phyloP scores from a whole-genome alignment of 2,113 vertebrate genomes.

The Gadus chalcogrammus region DNA sequence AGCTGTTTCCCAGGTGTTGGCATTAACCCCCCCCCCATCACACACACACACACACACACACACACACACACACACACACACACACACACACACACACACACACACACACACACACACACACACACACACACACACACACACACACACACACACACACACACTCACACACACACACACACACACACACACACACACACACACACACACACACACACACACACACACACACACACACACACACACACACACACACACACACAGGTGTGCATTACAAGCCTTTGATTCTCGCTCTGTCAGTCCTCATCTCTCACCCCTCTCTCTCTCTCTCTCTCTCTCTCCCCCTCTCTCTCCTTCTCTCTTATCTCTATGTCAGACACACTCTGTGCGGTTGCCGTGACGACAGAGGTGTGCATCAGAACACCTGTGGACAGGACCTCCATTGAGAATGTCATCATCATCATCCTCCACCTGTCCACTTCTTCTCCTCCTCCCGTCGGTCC shows the following conservation, averaged over 20 bases:
- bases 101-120: conserved; percentile 14
- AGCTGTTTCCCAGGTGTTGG: conserved; percentile 36
- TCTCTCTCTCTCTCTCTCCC: neutral
- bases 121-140: conserved; percentile 23
- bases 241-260: conserved; percentile 10
- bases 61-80: conserved; percentile 22
- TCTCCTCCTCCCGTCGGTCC: too few species aligned
- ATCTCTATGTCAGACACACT: too few species aligned
- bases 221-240: conserved; percentile 15
- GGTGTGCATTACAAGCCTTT: too few species aligned
- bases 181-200: conserved; percentile 27
- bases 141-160: conserved; percentile 21
- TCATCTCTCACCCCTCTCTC: conserved; percentile 15
- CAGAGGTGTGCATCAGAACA: too few species aligned
- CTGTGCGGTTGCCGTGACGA: too few species aligned
- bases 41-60: conserved; percentile 27
- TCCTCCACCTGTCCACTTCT: too few species aligned
- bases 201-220: conserved; percentile 20
- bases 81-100: conserved; percentile 15
- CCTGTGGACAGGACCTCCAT: too few species aligned
- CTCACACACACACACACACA: conserved; percentile 17
- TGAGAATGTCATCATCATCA: too few species aligned
- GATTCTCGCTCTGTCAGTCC: too few species aligned
- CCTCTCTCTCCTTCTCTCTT: too few species aligned
- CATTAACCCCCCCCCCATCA: neutral